phyloP scores from a whole-genome alignment of 2,888 invertebrate genomes.

The Yponomeuta plumbellus region DNA sequence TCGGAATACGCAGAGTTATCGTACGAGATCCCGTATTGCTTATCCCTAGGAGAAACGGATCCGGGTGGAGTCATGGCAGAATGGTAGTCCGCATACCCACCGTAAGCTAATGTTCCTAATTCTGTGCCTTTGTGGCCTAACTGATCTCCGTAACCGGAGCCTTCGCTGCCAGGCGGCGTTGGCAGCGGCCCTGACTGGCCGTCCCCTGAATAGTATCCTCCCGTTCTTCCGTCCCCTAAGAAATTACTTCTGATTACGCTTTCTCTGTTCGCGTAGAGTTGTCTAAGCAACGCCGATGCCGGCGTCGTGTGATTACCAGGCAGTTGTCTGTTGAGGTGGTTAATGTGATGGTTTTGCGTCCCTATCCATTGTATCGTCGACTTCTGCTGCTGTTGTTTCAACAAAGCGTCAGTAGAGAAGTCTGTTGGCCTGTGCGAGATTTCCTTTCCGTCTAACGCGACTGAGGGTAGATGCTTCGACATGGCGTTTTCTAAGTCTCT shows the following conservation, averaged over 20 bases:
- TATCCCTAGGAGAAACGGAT: conserved; percentile 96
- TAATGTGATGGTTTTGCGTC: conserved; percentile 81
- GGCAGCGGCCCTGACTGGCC: conserved; percentile 86
- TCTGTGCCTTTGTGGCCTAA: conserved; percentile 73
- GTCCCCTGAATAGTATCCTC: conserved; percentile 73
- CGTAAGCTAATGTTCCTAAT: conserved; percentile 78
- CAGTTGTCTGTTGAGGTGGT: conserved; percentile 78
- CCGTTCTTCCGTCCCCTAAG: conserved; percentile 64
- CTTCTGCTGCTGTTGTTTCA: conserved; percentile 86
- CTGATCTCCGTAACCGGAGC: conserved; percentile 81
- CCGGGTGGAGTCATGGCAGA: conserved; percentile 97
- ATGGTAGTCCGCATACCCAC: conserved; percentile 87
- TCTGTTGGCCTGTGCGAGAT: conserved; percentile 86
- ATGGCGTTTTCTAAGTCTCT: conserved; percentile 97
- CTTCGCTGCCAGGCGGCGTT: conserved; percentile 93
- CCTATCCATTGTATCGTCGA: conserved; percentile 96
- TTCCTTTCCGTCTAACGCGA: conserved; percentile 71
- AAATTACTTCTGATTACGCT: conserved; percentile 95
- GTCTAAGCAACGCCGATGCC: conserved; percentile 91
- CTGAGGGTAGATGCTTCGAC: conserved; percentile 92
- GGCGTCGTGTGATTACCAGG: conserved; percentile 80
- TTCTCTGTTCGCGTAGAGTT: conserved; percentile 94
- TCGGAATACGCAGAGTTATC: conserved; percentile 80
- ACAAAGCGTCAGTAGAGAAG: conserved; percentile 89
- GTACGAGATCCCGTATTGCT: conserved; percentile 75